Evolutionary conservation across 2,113 vertebrate genomes (phyloP).

Genomic region (Xenopus borealis): DNA sequence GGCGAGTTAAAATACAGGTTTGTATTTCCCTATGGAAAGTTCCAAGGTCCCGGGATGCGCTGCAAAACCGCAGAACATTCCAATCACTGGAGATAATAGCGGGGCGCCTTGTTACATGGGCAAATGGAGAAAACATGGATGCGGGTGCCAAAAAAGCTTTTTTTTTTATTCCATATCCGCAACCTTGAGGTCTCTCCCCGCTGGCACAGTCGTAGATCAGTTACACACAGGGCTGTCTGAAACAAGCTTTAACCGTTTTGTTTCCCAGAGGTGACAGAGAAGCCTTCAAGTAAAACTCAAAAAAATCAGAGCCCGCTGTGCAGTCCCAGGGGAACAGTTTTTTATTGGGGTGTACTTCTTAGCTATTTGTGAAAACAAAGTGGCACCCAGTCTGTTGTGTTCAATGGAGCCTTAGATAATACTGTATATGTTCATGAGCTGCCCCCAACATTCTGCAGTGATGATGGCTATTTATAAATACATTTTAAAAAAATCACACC

Average conservation of each 20-base stretch:
- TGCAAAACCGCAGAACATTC: constrained; percentile 38
- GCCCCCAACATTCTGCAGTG: too few relatives aligned
- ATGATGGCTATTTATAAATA: too few relatives aligned
- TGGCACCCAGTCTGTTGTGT: too few relatives aligned
- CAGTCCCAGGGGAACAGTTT: too few relatives aligned
- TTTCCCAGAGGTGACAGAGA: too few relatives aligned
- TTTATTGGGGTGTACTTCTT: too few relatives aligned
- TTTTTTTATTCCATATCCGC: constrained; percentile 20
- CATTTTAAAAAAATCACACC: too few relatives aligned
- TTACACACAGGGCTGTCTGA: neutral
- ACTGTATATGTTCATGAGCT: too few relatives aligned
- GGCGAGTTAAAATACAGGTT: constrained; percentile 16
- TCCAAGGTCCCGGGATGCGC: constrained; percentile 12
- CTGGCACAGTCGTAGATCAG: constrained; percentile 22
- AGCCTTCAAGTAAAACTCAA: too few relatives aligned
- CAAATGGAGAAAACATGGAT: neutral
- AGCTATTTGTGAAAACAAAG: too few relatives aligned
- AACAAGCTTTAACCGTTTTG: neutral
- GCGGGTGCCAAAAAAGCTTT: constrained; percentile 18
- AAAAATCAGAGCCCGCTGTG: too few relatives aligned
- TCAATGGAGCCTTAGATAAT: too few relatives aligned
- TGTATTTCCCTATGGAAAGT: constrained; percentile 30
- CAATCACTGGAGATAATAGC: constrained; percentile 26
- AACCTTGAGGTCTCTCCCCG: constrained; percentile 34
- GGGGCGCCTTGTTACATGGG: constrained; percentile 13